Percentiles rank a stretch among this genome's conserved stretches.
phyloP scores from a whole-genome alignment of 2,888 invertebrate species.

The Exephanes ischioxanthus region DNA sequence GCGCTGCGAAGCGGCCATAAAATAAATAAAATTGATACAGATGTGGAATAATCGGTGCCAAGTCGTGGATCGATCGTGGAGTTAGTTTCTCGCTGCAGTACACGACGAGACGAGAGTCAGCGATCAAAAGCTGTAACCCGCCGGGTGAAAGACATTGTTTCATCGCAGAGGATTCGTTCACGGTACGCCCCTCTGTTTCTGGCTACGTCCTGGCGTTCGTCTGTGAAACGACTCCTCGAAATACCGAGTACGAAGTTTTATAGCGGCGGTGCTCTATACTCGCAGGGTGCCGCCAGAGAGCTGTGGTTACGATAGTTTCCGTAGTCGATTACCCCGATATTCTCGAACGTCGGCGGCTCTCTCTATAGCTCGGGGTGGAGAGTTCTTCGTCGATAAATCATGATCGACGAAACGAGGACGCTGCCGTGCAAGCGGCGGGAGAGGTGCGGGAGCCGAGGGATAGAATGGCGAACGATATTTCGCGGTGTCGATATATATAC shows the following conservation, averaged over 20 bases:
- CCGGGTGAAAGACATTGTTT: conserved; percentile 49
- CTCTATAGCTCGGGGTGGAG: conserved; percentile 41
- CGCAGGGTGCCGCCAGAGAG: conserved; percentile 17
- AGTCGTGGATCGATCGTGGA: conserved; percentile 29
- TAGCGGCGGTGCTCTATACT: conserved; percentile 30
- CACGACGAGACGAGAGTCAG: conserved; percentile 30
- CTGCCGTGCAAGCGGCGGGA: conserved; percentile 18
- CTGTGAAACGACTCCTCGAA: conserved; percentile 33
- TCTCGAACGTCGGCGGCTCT: conserved; percentile 53
- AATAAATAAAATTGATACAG: background rate
- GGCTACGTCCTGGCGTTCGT: conserved; percentile 26
- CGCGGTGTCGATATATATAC: conserved; percentile 31
- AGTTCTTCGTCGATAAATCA: conserved; percentile 65
- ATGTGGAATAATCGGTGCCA: background rate
- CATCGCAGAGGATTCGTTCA: conserved; percentile 54
- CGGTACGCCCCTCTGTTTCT: conserved; percentile 30
- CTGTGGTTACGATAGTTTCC: conserved; percentile 65
- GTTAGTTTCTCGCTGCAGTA: conserved; percentile 32
- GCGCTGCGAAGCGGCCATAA: background rate
- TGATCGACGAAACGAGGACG: conserved; percentile 67
- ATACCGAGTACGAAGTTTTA: conserved; percentile 46
- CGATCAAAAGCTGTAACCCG: conserved; percentile 32
- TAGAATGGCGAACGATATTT: conserved; percentile 64
- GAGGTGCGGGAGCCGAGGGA: conserved; percentile 30
- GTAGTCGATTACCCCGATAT: conserved; percentile 64